These are phyloP conservation scores for Tachypleus tridentatus DNA, from an alignment of 1,140 invertebrate genomes.

Conservation along the genomic window DNA sequence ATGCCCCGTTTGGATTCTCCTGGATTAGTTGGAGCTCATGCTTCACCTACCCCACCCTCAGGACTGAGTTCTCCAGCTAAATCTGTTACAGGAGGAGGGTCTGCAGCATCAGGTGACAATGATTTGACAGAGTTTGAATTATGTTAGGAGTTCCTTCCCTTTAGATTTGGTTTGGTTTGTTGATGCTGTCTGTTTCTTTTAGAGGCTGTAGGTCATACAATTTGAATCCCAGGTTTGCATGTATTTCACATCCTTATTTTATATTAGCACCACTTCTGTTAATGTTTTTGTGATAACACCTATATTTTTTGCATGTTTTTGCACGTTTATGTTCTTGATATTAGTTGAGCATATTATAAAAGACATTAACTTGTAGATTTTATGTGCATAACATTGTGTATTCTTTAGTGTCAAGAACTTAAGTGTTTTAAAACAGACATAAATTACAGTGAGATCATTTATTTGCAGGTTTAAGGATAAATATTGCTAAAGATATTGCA, in stretches of 20 bases:
- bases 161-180: not conserved
- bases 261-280: too few relatives aligned
- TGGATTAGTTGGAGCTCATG: conserved; percentile 8
- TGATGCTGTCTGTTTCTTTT: not conserved
- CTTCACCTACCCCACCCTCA: conserved; percentile 17
- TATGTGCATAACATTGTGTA: too few relatives aligned
- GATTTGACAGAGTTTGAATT: not conserved
- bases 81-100: conserved; percentile 17
- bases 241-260: not conserved
- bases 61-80: conserved; percentile 27
- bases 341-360: too few relatives aligned
- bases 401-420: too few relatives aligned
- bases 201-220: not conserved
- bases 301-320: too few relatives aligned
- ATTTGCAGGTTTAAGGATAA: too few relatives aligned
- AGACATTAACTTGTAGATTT: too few relatives aligned
- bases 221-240: not conserved
- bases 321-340: too few relatives aligned
- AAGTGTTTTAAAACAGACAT: too few relatives aligned
- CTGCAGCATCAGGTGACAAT: conserved; percentile 17
- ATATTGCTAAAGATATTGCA: too few relatives aligned
- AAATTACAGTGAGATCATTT: too few relatives aligned
- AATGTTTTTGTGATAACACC: conserved; percentile 19
- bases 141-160: too few relatives aligned
- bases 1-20: conserved; percentile 1